Evolutionary conservation across 1,140 invertebrate genomes (phyloP).

Genomic region (Cherax quadricarinatus): DNA sequence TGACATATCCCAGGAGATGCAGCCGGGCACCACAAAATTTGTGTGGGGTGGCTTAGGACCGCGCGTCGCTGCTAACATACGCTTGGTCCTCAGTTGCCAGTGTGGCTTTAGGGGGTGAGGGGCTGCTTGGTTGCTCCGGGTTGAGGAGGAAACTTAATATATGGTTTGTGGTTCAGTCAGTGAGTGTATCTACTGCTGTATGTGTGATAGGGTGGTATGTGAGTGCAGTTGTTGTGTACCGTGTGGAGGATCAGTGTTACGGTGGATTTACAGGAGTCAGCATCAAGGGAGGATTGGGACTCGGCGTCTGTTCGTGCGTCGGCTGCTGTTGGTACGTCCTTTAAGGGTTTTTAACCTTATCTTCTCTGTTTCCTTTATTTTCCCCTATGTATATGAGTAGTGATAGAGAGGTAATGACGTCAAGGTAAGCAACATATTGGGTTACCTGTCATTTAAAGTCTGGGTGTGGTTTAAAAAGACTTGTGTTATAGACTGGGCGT

Average conservation of each 20-base stretch:
- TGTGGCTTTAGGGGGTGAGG: slow-evolving; percentile 65
- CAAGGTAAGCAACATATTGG: too few relatives aligned
- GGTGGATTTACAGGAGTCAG: slow-evolving; percentile 63
- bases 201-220: slow-evolving; percentile 52
- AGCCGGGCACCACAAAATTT: slow-evolving; percentile 39
- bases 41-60: slow-evolving; percentile 44
- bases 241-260: slow-evolving; percentile 47
- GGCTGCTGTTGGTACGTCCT: slow-evolving; percentile 43
- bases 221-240: slow-evolving; percentile 50
- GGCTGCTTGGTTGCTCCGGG: slow-evolving; percentile 50
- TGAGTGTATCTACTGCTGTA: slow-evolving; percentile 38
- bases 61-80: slow-evolving; percentile 68
- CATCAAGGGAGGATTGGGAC: slow-evolving; percentile 29
- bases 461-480: not conserved
- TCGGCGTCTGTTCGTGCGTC: slow-evolving; percentile 53
- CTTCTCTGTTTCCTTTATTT: not conserved
- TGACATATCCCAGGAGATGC: slow-evolving; percentile 11
- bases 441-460: not conserved
- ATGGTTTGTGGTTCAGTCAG: slow-evolving; percentile 54
- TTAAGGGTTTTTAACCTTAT: not conserved
- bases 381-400: not conserved
- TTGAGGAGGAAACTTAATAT: slow-evolving; percentile 59
- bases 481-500: slow-evolving; percentile 18
- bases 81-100: slow-evolving; percentile 66
- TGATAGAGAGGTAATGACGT: not conserved